phyloP scores from a whole-genome alignment of 2,888 invertebrate genomes.

The Muscina levida region DNA sequence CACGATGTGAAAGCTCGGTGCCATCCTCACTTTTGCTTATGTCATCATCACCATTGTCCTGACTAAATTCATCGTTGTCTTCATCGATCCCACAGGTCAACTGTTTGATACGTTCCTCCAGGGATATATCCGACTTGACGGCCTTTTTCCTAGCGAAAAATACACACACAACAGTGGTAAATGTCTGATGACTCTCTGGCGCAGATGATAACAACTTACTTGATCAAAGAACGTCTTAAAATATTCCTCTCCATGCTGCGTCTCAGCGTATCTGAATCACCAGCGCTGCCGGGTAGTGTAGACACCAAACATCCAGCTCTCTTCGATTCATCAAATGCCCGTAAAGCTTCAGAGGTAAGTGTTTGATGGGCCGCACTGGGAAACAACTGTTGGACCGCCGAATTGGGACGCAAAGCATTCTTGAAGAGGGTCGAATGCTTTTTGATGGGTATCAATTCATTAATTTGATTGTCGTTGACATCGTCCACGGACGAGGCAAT shows the following conservation, averaged over 20 bases:
- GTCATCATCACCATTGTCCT: constrained; percentile 69
- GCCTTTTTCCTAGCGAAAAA: constrained; percentile 76
- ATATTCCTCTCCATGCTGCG: constrained; percentile 92
- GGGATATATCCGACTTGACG: constrained; percentile 84
- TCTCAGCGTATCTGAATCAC: constrained; percentile 85
- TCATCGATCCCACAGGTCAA: constrained; percentile 93
- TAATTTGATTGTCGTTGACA: constrained; percentile 77
- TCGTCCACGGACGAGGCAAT: constrained; percentile 72
- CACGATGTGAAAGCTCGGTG: constrained; percentile 81
- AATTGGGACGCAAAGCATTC: constrained; percentile 83
- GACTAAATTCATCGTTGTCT: constrained; percentile 77
- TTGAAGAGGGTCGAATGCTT: constrained; percentile 79
- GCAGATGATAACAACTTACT: constrained; percentile 81
- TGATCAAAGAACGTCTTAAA: constrained; percentile 88
- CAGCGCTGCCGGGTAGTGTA: constrained; percentile 74
- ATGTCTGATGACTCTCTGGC: not conserved
- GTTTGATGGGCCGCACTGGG: constrained; percentile 86
- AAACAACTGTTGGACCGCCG: constrained; percentile 91
- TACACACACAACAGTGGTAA: not conserved
- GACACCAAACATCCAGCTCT: constrained; percentile 80
- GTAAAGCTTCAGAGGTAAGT: constrained; percentile 87
- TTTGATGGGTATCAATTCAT: constrained; percentile 79
- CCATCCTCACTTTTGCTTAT: constrained; percentile 67
- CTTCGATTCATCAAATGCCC: constrained; percentile 85
- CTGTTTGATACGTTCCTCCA: constrained; percentile 92